These are phyloP conservation scores for Zele albiditarsus DNA, from an alignment of 2,888 invertebrate genomes.

Conservation along the genomic window DNA sequence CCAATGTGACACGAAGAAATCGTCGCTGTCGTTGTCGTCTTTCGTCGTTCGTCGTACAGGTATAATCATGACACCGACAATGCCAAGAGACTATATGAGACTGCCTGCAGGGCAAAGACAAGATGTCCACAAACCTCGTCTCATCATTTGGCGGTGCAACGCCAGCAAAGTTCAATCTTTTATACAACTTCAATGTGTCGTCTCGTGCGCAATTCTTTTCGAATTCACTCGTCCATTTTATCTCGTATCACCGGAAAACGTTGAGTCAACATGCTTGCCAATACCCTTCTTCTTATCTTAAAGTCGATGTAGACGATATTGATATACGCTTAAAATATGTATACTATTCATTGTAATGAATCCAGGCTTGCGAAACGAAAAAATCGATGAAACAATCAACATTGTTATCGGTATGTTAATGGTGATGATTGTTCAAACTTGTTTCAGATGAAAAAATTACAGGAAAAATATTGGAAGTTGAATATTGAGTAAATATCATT, in stretches of 20 bases:
- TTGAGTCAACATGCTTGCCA: background rate
- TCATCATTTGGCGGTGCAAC: slow-evolving; percentile 43
- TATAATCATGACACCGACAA: slow-evolving; percentile 43
- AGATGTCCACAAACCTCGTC: slow-evolving; percentile 24
- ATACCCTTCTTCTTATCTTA: background rate
- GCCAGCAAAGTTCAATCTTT: slow-evolving; percentile 42
- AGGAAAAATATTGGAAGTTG: too few species aligned
- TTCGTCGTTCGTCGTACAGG: slow-evolving; percentile 13
- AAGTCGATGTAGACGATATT: background rate
- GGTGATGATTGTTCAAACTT: too few species aligned
- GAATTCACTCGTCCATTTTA: background rate
- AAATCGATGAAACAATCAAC: too few species aligned
- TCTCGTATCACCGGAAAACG: background rate
- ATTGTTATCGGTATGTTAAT: too few species aligned
- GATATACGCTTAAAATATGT: background rate
- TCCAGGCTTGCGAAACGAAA: too few species aligned
- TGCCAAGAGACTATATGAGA: slow-evolving; percentile 26
- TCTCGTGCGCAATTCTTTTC: background rate
- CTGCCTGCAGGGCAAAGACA: slow-evolving; percentile 20
- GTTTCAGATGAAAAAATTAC: too few species aligned
- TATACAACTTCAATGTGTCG: background rate
- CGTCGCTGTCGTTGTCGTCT: background rate
- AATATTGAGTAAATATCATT: too few species aligned
- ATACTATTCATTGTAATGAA: too few species aligned
- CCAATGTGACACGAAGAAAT: slow-evolving; percentile 22